Evolutionary conservation across 1,140 invertebrate species (phyloP), one percentile per base, ranked within the genome.

Genomic region (Atta texana): DNA sequence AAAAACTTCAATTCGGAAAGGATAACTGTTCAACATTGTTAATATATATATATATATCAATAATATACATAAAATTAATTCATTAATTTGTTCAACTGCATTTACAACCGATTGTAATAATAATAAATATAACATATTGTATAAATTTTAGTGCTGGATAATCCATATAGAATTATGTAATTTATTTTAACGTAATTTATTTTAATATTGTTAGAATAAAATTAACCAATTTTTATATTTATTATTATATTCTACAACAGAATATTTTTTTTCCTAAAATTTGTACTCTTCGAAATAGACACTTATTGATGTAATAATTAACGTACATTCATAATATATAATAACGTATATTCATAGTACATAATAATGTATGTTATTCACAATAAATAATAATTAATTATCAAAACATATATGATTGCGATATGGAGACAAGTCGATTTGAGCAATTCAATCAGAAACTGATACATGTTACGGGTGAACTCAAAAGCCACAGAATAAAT

Each of bases 381-480:
- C 12, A 0, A 7, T 51, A 69, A 69, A 49, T 21, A 59, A 74
- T 51, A 59, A 74, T 51, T 61, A 61, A 14, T 5, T 6, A 51
- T 57, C 44, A 49, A 81, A 74, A 59, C 74, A 12, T 49, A 71
- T 7, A 21, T 21, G 14, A 31, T 49, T 18, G 18, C 34, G 10
- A 59, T 31, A 24, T 63, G 21, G n/a, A 51, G 8, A n/a, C 14
- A 75, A 6, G 21, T 55, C 28, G 18, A 61, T 74, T 84, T 28
- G n/a, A 72, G 14, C 5, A 74, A 84, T 34, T 78, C 39, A 57
- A 75, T 55, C 57, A 51, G 14, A 71, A 55, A 44, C n/a, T 59
- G 55, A 39, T 59, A 76, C n/a, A 14, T n/a, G 39, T 74, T 74
- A 49, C 24, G 34, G 0, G 18, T 31, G 18, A 24, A 80, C 44